phyloP scores from a whole-genome alignment of 1,140 invertebrate genomes.

The Xylocopa sonorina region DNA sequence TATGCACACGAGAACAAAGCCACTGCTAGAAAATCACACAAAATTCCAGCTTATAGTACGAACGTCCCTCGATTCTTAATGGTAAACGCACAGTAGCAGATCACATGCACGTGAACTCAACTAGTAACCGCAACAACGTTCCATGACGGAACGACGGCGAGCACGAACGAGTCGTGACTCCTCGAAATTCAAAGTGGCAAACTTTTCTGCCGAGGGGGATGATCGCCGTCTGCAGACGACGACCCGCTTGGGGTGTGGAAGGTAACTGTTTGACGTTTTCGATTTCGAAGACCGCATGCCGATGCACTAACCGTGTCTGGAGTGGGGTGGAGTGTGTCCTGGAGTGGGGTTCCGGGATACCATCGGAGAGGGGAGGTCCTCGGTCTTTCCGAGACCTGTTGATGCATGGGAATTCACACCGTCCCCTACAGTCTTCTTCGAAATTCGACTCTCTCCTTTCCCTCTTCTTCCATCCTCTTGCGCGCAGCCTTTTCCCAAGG shows the following conservation, averaged over 20 bases:
- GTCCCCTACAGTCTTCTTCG: conserved; percentile 50
- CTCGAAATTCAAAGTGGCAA: neutral
- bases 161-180: neutral
- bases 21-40: conserved; percentile 1
- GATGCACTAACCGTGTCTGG: conserved; percentile 75
- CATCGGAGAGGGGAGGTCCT: conserved; percentile 69
- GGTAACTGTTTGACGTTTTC: conserved; percentile 83
- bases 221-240: conserved; percentile 36
- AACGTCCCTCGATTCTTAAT: neutral
- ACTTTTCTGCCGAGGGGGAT: conserved; percentile 1
- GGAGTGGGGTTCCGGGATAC: conserved; percentile 70
- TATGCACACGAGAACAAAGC: conserved; percentile 40
- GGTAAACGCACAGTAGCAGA: too few relatives aligned
- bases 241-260: conserved; percentile 67
- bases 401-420: conserved; percentile 81
- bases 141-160: too few relatives aligned
- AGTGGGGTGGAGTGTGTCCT: conserved; percentile 68
- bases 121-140: neutral
- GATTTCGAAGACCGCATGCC: conserved; percentile 81
- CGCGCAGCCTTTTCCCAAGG: neutral
- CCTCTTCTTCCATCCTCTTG: neutral
- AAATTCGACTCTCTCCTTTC: conserved; percentile 51
- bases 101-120: neutral
- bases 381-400: conserved; percentile 78
- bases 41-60: neutral